phyloP scores from a whole-genome alignment of 1,140 invertebrate genomes.

The Drosophila simulans region DNA sequence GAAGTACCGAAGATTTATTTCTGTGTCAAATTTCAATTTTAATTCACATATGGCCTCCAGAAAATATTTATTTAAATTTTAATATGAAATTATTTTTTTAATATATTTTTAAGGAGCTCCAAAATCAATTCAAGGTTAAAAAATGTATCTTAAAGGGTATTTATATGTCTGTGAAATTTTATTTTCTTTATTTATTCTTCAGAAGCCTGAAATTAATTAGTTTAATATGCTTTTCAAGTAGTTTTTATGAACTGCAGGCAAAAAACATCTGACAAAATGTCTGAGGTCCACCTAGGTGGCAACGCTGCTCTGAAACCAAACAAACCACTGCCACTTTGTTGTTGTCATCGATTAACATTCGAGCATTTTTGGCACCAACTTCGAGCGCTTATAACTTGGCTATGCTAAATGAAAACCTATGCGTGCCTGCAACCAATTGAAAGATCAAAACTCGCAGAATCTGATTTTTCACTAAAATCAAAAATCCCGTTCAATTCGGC shows the following conservation, averaged over 20 bases:
- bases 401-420: slow-evolving; percentile 39
- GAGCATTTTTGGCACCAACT: slow-evolving; percentile 64
- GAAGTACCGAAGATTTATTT: neutral
- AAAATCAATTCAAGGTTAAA: too few relatives aligned
- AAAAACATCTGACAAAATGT: slow-evolving; percentile 8
- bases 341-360: slow-evolving; percentile 53
- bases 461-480: slow-evolving; percentile 54
- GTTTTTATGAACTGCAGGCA: neutral
- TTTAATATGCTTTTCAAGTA: too few relatives aligned
- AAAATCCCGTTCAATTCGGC: slow-evolving; percentile 52
- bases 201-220: neutral
- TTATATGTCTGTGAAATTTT: too few relatives aligned
- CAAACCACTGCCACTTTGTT: slow-evolving; percentile 65
- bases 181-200: neutral
- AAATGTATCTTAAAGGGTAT: too few relatives aligned
- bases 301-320: slow-evolving; percentile 60
- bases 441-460: slow-evolving; percentile 59
- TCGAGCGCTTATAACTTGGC: slow-evolving; percentile 6
- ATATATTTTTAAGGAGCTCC: too few relatives aligned
- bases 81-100: too few relatives aligned
- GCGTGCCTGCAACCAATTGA: slow-evolving; percentile 6
- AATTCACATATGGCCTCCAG: too few relatives aligned
- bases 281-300: slow-evolving; percentile 30
- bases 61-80: too few relatives aligned
- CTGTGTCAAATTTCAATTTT: too few relatives aligned